Base-by-base conservation (phyloP, 2,888 invertebrate genomes). In the Euphydryas editha region DNA sequence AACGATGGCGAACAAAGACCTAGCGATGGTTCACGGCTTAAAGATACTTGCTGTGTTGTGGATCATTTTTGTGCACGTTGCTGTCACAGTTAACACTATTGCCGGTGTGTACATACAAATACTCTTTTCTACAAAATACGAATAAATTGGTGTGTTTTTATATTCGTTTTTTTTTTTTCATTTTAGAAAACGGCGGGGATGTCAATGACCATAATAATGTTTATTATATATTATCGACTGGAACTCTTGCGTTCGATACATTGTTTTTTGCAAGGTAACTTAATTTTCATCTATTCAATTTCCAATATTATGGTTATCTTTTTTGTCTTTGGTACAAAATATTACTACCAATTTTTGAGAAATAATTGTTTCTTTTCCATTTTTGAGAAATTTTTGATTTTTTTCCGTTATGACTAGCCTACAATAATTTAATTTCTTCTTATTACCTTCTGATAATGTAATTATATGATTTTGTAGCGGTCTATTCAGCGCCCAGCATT, bases 31-130 rank as follows among this genome's bases (percentile, higher is more conserved):
- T 54, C 95, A 95, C 74, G 93, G 94, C 0, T 78, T 95, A 69
- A 94, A 94, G 78, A 93, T 95, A 17, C 77, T 95, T 4, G 94
- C 95, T 54, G 94, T 96, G 69, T 86, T 95, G 55, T 95, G 95
- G 94, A 93, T 96, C 10, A 94, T 96, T 70, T 91, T 94, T 65
- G 89, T 94, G 7, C 94, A 95, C 74, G 93, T 94, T 1, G 90
- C 94, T 49, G 93, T 95, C 39, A 90, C 95, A 17, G 93, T 95
- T 20, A 94, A 94, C 78, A 95, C 95, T 83, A 93, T 95, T 80
- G 94, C 95, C 81, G 94, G 94, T 94, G n/a, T 24, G 51, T 42
- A 30, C 8, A 30, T 4, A 3, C 5, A 30, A 30, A 7, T 30
- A 30, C 4, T 30, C 8, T 30, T 30, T 30, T 30, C 8, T 4